Evolutionary conservation across 1,140 invertebrate species (phyloP), one percentile per base, ranked within the genome.

Genomic region (Drosophila ironensis): DNA sequence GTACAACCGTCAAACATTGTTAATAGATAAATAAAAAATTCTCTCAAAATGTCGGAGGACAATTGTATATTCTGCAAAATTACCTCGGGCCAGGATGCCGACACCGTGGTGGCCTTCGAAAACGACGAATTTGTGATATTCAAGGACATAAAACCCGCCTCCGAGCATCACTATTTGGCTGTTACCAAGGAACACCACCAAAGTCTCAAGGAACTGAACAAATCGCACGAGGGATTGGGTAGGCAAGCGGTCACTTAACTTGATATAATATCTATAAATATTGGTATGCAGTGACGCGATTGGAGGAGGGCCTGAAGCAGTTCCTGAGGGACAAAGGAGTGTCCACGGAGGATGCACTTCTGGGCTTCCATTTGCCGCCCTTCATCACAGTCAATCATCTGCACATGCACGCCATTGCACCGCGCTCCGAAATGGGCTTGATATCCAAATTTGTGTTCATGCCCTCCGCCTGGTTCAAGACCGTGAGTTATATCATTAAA

Each of bases 311-410:
- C 1, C n/a, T 84, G 0, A 51, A 50, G 6, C 16, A 44, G 3
- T 74, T 81, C 14, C 54, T 77, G 2, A 35, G 6, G 11, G 42
- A 50, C 20, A 90, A 93, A 56, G 91, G 90, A 20, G 88, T 93
- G 9, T 84, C 92, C 51, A 45, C 91, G 2, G 87, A 90, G 2
- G 93, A 94, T 75, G 91, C 91, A 2, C 92, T 95, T 33, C 93
- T 95, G 40, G 97, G 97, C 1, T 98, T 97, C 89, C 97, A 98
- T 86, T 96, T 96, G 94, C 96, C 97, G 14, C 97, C 97, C 0
- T 98, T 98, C 89, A 94, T 95, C 41, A 94, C 94, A 4, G 92
- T 98, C 0, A 89, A 91, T 42, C 97, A 98, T 91, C 91, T 98
- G 2, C 97, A 98, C 91, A 90, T 98, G 25, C 97, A 98, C 73